Evolutionary conservation across 2,888 invertebrate genomes (phyloP).

Genomic region (Thymelicus acteon): DNA sequence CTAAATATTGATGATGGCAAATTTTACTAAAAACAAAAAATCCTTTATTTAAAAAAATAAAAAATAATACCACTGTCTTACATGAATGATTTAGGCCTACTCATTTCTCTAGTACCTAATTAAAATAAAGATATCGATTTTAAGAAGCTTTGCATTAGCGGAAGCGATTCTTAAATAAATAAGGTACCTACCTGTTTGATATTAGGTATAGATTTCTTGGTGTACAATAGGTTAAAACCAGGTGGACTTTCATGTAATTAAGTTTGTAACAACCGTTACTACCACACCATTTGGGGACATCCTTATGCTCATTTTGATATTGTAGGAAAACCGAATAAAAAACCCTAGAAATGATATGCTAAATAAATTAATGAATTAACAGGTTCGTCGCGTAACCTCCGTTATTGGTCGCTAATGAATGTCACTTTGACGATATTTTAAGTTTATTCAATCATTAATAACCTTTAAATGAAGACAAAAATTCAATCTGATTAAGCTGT

Average conservation of each 20-base stretch:
- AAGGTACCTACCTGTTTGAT: too few species aligned
- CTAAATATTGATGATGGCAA: too few species aligned
- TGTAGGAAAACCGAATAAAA: conserved; percentile 18
- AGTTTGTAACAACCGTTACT: background rate
- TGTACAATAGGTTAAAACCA: too few species aligned
- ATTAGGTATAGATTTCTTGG: too few species aligned
- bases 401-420: conserved; percentile 49
- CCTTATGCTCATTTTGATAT: background rate
- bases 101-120: too few species aligned
- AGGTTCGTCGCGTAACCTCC: conserved; percentile 37
- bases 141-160: too few species aligned
- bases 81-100: too few species aligned
- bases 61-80: too few species aligned
- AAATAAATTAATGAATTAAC: conserved; percentile 38
- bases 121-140: too few species aligned
- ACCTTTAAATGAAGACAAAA: conserved; percentile 9
- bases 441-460: conserved; percentile 15
- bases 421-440: conserved; percentile 52
- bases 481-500: conserved; percentile 30
- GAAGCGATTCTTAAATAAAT: too few species aligned
- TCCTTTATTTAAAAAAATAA: too few species aligned
- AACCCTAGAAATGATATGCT: conserved; percentile 30
- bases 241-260: background rate
- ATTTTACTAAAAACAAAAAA: too few species aligned
- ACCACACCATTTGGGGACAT: background rate